Conservation (phyloP, 2,797 vertebrate genomes). For the Micropoecilia bifurca region DNA sequence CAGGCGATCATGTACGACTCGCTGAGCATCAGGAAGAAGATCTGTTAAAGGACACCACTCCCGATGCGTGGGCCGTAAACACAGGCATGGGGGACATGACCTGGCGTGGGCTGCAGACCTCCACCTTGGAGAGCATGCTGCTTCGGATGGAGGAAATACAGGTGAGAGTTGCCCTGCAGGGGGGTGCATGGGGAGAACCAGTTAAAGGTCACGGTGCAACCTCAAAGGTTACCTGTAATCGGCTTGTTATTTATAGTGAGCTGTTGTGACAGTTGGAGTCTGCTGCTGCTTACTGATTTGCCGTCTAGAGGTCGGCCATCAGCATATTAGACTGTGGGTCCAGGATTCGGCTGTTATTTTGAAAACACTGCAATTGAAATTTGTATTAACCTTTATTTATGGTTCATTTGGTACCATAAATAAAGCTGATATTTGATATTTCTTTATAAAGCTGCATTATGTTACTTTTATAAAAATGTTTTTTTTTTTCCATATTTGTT, state of each 20-base stretch:
- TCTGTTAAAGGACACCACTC: conserved; percentile 76
- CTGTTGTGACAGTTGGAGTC: conserved; percentile 45
- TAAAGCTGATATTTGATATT: background rate
- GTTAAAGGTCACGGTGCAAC: conserved; percentile 40
- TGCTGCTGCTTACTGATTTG: conserved; percentile 36
- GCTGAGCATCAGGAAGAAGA: conserved; percentile 75
- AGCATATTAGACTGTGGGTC: background rate
- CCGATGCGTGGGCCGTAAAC: conserved; percentile 61
- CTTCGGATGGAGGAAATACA: conserved; percentile 96
- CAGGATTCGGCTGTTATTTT: background rate
- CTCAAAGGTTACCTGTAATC: conserved; percentile 48
- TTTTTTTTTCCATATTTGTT: background rate
- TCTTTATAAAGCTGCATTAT: background rate
- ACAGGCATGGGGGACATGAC: conserved; percentile 52
- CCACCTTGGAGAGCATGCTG: conserved; percentile 89
- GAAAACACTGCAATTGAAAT: background rate
- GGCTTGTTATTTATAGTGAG: conserved; percentile 51
- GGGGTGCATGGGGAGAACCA: background rate
- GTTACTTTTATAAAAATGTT: too few species aligned
- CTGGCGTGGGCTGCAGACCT: conserved; percentile 59
- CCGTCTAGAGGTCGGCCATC: background rate
- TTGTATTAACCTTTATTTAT: background rate
- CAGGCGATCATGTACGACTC: conserved; percentile 64
- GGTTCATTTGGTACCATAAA: background rate
- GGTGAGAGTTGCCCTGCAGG: conserved; percentile 74